Evolutionary conservation across 2,797 vertebrate species (phyloP), one percentile per base, ranked within the genome.

Genomic region (Chrosomus eos): DNA sequence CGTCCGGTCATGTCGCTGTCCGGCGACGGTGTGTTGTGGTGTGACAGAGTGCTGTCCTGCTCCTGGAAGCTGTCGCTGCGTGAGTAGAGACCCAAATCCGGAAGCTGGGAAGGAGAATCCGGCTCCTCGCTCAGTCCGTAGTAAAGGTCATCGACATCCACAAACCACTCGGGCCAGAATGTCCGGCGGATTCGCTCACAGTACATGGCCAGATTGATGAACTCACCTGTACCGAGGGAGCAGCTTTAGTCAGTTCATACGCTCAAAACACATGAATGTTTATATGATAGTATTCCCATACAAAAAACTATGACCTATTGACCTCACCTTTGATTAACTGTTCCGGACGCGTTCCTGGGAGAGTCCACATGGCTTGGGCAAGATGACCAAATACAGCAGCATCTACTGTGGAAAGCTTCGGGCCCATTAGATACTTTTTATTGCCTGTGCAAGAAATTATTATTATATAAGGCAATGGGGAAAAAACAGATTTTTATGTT

Each of bases 191-290:
- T 99, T 82, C 98, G 96, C 90, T 99, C 98, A 81, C 98, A 99
- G 93, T 99, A 99, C 97, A 99, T 98, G 90, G 98, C 98, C n/a
- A 99, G 94, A 90, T 99, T 99, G 91, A 99, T 98, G 43, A 99
- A 95, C 90, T 99, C 98, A 23, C 98, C 98, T 99, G 95, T 10
- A 87, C 7, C 9, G 0, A 36, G 6, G 36, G 7, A 43, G 8
- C n/a, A 28, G 33, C 48, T 66, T 51, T 13, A 74, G 51, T 85
- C 58, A 80, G 64, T 31, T 48, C n/a, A 48, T 26, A 36, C 0
- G 0, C 14, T 71, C 40, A 51, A n/a, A 72, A 72, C 58, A 62
- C 26, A 62, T 28, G 14, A 31, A 62, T 16, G 26, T 28, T 68
- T 38, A 38, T 23, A 26, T n/a, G 31, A 38, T 5, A 10, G 79